Evolutionary conservation across 2,113 vertebrate genomes (phyloP).

Genomic region (Trematocara zebra): DNA sequence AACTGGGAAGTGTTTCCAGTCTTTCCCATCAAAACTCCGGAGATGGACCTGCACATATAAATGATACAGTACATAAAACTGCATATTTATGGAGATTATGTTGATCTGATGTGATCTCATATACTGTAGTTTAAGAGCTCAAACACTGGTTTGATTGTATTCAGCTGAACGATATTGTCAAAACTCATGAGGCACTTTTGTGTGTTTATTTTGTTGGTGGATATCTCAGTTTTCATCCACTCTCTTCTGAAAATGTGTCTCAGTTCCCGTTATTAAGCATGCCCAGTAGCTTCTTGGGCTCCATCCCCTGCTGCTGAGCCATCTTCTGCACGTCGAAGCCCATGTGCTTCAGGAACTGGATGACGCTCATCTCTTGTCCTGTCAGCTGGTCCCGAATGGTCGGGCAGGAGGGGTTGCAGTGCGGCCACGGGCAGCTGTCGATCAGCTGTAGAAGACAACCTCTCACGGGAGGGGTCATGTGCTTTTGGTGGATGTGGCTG

Average conservation of each 20-base stretch:
- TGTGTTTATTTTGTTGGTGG: neutral
- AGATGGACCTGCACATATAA: neutral
- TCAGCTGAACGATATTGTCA: neutral
- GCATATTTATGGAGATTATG: neutral
- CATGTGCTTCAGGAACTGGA: slow-evolving; percentile 96
- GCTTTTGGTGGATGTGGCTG: slow-evolving; percentile 18
- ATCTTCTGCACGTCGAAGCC: slow-evolving; percentile 91
- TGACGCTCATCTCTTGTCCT: slow-evolving; percentile 91
- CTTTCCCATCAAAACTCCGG: neutral
- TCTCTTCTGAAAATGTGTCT: neutral
- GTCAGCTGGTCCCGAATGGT: slow-evolving; percentile 90
- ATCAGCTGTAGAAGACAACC: slow-evolving; percentile 87
- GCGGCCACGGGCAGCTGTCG: slow-evolving; percentile 95
- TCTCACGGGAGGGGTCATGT: slow-evolving; percentile 70
- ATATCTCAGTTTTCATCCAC: neutral
- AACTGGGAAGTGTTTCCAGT: neutral
- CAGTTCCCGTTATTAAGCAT: slow-evolving; percentile 85
- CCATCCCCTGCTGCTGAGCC: slow-evolving; percentile 91
- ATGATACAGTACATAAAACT: neutral
- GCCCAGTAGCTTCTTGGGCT: slow-evolving; percentile 86
- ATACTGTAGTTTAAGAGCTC: neutral
- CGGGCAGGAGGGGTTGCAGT: slow-evolving; percentile 94
- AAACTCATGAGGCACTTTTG: neutral
- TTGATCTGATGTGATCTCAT: neutral
- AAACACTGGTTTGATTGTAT: neutral